phyloP scores from a whole-genome alignment of 2,797 vertebrate genomes.

The Coendou prehensilis region DNA sequence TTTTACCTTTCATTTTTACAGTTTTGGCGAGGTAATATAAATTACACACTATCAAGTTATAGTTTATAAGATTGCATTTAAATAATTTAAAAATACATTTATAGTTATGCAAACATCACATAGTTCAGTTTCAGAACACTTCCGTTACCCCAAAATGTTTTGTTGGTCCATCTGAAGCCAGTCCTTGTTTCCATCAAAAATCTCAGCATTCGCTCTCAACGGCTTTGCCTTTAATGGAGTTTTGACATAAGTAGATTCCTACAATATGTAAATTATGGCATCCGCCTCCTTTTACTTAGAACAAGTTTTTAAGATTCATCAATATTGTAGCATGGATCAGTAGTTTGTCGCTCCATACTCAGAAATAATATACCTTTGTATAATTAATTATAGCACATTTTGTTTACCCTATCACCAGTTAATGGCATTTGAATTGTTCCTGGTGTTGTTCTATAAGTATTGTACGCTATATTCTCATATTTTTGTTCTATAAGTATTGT shows the following conservation, averaged over 20 bases:
- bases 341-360: not conserved
- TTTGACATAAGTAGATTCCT: not conserved
- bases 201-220: not conserved
- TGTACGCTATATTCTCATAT: not conserved
- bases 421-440: not conserved
- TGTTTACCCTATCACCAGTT: not conserved
- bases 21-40: not conserved
- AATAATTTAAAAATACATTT: slow-evolving; percentile 13
- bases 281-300: not conserved
- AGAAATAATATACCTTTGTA: not conserved
- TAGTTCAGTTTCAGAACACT: not conserved
- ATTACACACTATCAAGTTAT: not conserved
- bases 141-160: not conserved
- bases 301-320: not conserved
- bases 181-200: not conserved
- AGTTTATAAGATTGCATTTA: not conserved
- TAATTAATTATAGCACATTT: not conserved
- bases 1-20: not conserved
- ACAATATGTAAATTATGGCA: not conserved
- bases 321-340: not conserved
- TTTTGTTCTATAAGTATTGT: not conserved
- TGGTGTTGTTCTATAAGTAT: not conserved
- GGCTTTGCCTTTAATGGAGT: not conserved
- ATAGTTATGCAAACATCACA: not conserved
- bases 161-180: not conserved